Percentiles rank a stretch among this genome's conserved stretches.
Evolutionary conservation across 2,113 vertebrate genomes (phyloP).

Genomic region (Gymnorhina tibicen): DNA sequence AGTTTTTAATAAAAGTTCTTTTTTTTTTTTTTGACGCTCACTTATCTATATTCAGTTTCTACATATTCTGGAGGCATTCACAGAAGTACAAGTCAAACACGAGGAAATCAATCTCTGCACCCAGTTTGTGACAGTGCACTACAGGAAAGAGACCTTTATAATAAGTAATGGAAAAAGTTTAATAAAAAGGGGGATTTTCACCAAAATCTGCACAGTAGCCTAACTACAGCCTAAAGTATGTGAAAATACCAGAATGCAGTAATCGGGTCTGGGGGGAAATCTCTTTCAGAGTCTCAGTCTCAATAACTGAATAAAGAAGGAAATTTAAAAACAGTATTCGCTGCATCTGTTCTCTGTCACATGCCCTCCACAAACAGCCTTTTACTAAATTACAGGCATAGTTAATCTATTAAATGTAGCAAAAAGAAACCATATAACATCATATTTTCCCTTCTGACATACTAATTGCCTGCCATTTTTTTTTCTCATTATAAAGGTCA

Average conservation of each 20-base stretch:
- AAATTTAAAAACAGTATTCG: conserved; percentile 8
- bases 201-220: neutral
- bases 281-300: neutral
- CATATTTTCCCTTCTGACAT: conserved; percentile 14
- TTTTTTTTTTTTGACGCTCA: rapidly evolving
- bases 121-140: neutral
- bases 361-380: conserved; percentile 9
- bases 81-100: neutral
- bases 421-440: neutral
- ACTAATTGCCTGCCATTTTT: conserved; percentile 22
- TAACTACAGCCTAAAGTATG: neutral
- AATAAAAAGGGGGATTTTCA: neutral
- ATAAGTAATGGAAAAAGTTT: neutral
- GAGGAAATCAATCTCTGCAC: neutral
- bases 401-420: conserved; percentile 43
- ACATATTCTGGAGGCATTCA: neutral
- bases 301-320: conserved; percentile 6
- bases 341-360: conserved; percentile 27
- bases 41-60: neutral
- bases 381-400: conserved; percentile 18
- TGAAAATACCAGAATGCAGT: neutral
- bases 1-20: neutral
- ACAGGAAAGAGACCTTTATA: neutral
- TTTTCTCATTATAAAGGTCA: conserved; percentile 21
- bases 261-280: neutral